Evolutionary conservation across 2,888 invertebrate species (phyloP), one percentile per base, ranked within the genome.

Genomic region (Drosophila kokeensis): DNA sequence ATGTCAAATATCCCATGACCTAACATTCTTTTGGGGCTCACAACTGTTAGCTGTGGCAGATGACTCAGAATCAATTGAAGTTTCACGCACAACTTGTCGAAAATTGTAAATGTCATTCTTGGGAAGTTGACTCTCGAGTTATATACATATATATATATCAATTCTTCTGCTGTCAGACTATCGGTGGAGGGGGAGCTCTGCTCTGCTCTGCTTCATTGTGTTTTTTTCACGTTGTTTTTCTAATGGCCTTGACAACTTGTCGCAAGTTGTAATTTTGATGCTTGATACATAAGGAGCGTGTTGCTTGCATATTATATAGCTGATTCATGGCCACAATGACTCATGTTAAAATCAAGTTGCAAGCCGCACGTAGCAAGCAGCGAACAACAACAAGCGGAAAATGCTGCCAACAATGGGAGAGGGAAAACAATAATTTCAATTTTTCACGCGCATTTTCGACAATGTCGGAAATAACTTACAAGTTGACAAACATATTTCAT

Each of bases 401-500:
- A 58, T 49, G 32, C 18, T 34, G 59, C 21, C 69, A 75, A 78
- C 70, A 74, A 69, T 66, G 66, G 50, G 60, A 45, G 40, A 27
- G 36, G 55, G 50, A 69, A 82, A 81, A 82, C 79, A 83, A 81
- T 81, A 81, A 79, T 81, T 81, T 81, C 81, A 80, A 81, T 81
- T 81, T 82, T 81, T 80, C 83, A 82, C 83, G 86, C 81, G 80
- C 76, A 79, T 71, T 82, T 82, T 79, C 71, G 72, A 82, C 71
- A 82, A 68, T 79, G 81, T 82, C 83, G 75, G 83, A 85, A 83
- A 85, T 83, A 83, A 83, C 81, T 83, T 83, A 83, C 83, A 86
- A 82, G 77, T 85, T 85, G 82, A 82, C 82, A 82, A 85, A 86
- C 86, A 82, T 82, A 85, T 83, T 80, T 82, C 80, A 76, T 66